Conservation (phyloP, 2,113 vertebrate genomes). For the Catagonus wagneri region DNA sequence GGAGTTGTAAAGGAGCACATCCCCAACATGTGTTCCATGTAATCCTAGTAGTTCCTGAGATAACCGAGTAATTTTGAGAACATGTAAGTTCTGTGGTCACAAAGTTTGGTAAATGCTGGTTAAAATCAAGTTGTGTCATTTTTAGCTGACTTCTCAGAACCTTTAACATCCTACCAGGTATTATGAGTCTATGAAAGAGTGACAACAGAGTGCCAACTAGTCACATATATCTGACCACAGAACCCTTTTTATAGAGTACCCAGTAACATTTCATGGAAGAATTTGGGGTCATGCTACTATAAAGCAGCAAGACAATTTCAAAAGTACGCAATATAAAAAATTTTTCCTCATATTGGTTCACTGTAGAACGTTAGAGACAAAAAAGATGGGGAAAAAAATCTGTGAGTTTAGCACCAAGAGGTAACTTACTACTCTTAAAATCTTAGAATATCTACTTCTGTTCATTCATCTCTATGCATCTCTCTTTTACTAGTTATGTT, state of each 20-base stretch:
- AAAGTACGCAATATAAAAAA: not conserved
- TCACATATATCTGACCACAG: not conserved
- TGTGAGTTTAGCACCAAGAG: not conserved
- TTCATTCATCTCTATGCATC: not conserved
- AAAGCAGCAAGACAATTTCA: not conserved
- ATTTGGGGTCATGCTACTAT: not conserved
- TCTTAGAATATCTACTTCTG: not conserved
- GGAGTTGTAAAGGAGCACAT: slow-evolving; percentile 2
- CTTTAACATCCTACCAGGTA: slow-evolving; percentile 11
- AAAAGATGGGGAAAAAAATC: not conserved
- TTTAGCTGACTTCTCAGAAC: not conserved
- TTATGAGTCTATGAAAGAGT: not conserved
- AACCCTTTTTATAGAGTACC: not conserved
- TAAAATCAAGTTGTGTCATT: slow-evolving; percentile 1
- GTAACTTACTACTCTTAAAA: not conserved
- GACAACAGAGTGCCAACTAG: not conserved
- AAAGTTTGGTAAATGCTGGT: not conserved
- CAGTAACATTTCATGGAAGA: not conserved
- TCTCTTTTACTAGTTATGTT: not conserved
- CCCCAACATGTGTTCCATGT: not conserved
- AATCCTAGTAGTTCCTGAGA: not conserved
- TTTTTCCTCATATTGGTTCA: not conserved
- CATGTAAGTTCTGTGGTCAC: slow-evolving; percentile 27
- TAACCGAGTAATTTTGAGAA: not conserved
- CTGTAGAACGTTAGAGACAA: slow-evolving; percentile 7